Percentiles rank a stretch among this genome's conserved stretches.
Evolutionary conservation across 2,113 vertebrate genomes (phyloP).

Genomic region (Chaenocephalus aceratus): DNA sequence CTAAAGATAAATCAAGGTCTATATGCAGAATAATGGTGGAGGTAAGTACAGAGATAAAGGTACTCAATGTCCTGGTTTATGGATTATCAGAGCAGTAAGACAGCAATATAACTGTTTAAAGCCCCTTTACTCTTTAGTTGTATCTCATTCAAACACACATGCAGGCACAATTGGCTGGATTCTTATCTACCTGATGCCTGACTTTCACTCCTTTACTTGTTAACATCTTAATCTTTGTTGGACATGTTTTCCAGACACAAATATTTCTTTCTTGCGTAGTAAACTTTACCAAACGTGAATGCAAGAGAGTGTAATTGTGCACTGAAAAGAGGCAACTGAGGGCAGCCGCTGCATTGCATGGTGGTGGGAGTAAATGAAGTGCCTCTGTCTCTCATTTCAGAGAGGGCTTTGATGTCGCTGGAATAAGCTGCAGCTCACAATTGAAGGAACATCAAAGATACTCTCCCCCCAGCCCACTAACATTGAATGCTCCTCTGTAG

Average conservation of each 20-base stretch:
- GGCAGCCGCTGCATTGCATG: conserved; percentile 45
- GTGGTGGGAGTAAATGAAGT: conserved; percentile 55
- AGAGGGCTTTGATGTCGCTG: conserved; percentile 69
- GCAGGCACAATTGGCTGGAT: background rate
- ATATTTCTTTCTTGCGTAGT: background rate
- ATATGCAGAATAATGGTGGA: background rate
- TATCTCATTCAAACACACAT: background rate
- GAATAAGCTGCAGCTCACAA: conserved; percentile 61
- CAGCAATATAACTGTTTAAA: conserved; percentile 11
- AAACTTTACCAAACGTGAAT: background rate
- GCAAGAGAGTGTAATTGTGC: conserved; percentile 38
- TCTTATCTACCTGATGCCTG: background rate
- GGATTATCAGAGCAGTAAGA: background rate
- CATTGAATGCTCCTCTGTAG: conserved; percentile 26
- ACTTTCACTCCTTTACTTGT: background rate
- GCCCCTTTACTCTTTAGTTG: conserved; percentile 2
- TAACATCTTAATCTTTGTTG: conserved; percentile 24
- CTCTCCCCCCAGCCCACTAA: conserved; percentile 10
- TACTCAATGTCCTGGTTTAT: conserved; percentile 6
- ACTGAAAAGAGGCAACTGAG: conserved; percentile 32
- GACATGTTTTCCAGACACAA: conserved; percentile 1
- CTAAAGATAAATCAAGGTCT: background rate
- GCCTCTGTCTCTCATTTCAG: conserved; percentile 64
- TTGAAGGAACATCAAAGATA: conserved; percentile 71
- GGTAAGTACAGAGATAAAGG: conserved; percentile 8